Conservation (phyloP, 2,113 vertebrate genomes). For the Centropus bengalensis region DNA sequence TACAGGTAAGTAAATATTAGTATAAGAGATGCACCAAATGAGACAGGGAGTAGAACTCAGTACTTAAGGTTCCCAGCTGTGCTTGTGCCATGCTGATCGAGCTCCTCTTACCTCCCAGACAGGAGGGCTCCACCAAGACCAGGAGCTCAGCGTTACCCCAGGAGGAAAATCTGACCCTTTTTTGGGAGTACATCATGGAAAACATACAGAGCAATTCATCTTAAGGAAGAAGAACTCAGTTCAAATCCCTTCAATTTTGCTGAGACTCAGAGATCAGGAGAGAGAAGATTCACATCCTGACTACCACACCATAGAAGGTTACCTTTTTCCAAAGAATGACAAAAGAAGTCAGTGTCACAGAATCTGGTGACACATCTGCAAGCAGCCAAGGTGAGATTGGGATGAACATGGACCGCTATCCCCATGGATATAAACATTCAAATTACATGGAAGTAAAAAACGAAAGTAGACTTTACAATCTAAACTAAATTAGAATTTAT, state of each 20-base stretch:
- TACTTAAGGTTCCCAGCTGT: background rate
- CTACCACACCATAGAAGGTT: background rate
- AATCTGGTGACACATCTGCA: background rate
- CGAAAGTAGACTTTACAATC: background rate
- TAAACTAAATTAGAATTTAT: background rate
- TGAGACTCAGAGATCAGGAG: background rate
- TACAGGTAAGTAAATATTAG: background rate
- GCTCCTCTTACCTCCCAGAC: background rate
- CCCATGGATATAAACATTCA: background rate
- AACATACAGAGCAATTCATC: background rate
- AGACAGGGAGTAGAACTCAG: background rate
- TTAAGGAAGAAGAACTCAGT: background rate
- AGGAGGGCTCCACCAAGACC: background rate
- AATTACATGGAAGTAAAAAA: background rate
- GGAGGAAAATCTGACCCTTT: background rate
- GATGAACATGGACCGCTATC: background rate
- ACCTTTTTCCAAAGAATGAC: background rate
- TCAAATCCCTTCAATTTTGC: background rate
- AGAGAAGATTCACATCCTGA: background rate
- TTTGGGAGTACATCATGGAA: background rate
- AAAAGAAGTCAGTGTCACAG: background rate
- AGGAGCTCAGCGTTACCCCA: background rate
- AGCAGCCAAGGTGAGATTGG: background rate
- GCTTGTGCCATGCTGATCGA: background rate
- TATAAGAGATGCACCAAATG: background rate